Conservation (phyloP, 2,888 invertebrate species). For the Agrotis exclamationis region DNA sequence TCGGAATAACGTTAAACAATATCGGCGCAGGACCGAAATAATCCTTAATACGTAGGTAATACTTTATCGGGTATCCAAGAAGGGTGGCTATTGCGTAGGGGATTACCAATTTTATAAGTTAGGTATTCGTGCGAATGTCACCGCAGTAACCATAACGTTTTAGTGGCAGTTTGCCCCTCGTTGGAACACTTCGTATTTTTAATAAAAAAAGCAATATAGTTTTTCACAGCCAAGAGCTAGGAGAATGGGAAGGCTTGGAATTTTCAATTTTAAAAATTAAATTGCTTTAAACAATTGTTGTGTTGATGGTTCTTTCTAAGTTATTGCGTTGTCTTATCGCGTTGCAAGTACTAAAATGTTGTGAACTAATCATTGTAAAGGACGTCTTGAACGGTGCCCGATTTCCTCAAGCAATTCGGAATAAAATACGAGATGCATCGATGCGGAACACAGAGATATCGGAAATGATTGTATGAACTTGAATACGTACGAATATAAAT, state of each 20-base stretch:
- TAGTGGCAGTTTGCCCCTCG: constrained; percentile 88
- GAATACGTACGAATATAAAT: constrained; percentile 42
- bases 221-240: constrained; percentile 79
- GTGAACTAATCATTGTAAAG: constrained; percentile 23
- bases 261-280: constrained; percentile 83
- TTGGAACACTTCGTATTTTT: constrained; percentile 87
- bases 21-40: constrained; percentile 74
- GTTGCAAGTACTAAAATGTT: constrained; percentile 7
- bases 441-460: constrained; percentile 49
- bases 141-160: constrained; percentile 89
- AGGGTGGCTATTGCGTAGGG: constrained; percentile 74
- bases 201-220: constrained; percentile 87
- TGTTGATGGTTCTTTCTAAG: constrained; percentile 54
- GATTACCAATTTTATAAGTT: constrained; percentile 89
- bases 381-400: neutral
- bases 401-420: constrained; percentile 38
- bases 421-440: constrained; percentile 38
- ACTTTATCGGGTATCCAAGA: constrained; percentile 78
- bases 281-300: constrained; percentile 69
- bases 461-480: constrained; percentile 31
- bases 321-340: constrained; percentile 43
- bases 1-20: constrained; percentile 74
- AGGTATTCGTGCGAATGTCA: constrained; percentile 87
- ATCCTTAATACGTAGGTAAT: constrained; percentile 80
- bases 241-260: constrained; percentile 75